Base-by-base conservation (phyloP, 2,888 invertebrate genomes). In the Gandaritis pyraliata region DNA sequence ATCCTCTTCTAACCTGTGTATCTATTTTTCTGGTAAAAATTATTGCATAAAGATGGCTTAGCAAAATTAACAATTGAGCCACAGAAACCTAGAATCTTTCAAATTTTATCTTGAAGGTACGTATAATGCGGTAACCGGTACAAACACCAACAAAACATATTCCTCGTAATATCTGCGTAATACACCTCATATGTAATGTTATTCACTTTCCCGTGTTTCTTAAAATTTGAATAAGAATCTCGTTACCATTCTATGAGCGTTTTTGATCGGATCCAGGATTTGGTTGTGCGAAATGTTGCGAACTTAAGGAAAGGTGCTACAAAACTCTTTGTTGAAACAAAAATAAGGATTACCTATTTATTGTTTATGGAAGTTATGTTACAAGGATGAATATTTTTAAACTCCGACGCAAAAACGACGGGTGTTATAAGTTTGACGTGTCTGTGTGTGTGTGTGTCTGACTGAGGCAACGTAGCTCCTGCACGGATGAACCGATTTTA, bases 191-290 rank as follows among this genome's bases (percentile, higher is more conserved):
- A 59, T 57, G 47, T 58, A 57, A 70, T 64, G 69, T 81, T 78
- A 77, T 81, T 82, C 79, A 84, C 85, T 87, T 86, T 87, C 86
- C 78, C 84, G 77, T 73, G 70, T 75, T 72, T 70, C 65, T 68
- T 63, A 50, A 71, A 43, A 86, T 86, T 85, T 85, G 72, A 85
- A 87, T 86, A 83, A 85, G 79, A 74, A 68, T 60, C 76, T 78
- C 77, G 72, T 87, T 79, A 71, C 68, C 63, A 85, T 85, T 81
- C 85, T 71, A 66, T 58, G 49, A 60, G 72, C 79, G 78, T 79
- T 60, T 68, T 61, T 54, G 70, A 73, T 77, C 70, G 71, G 69
- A 70, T 58, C 69, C 64, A 63, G 69, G 73, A 76, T 76, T 78
- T 62, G 72, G 70, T 61, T 68, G 71, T 72, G 71, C 64, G 66